phyloP scores from a whole-genome alignment of 2,888 invertebrate genomes.

The Graphium colonna region DNA sequence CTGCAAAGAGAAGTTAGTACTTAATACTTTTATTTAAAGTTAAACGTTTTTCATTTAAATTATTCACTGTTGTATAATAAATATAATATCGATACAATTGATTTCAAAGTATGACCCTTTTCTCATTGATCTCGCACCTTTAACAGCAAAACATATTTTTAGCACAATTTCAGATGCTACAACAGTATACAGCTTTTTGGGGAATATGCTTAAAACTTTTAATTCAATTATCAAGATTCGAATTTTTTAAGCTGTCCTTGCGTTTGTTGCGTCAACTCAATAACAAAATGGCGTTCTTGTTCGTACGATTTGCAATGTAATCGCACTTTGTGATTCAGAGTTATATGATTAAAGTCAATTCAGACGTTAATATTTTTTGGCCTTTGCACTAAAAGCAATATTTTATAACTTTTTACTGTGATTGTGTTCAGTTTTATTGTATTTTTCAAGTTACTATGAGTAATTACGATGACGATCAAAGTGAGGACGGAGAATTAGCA shows the following conservation, averaged over 20 bases:
- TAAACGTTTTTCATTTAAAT: too few species aligned
- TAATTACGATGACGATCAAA: conserved; percentile 85
- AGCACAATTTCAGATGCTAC: too few species aligned
- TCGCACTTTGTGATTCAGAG: not conserved
- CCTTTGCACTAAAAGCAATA: not conserved
- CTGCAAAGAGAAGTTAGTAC: too few species aligned
- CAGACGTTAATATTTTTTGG: not conserved
- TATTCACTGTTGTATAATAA: too few species aligned
- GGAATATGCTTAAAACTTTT: too few species aligned
- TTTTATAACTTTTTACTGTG: conserved; percentile 17
- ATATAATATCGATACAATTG: too few species aligned
- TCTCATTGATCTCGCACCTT: too few species aligned
- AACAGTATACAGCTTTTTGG: too few species aligned
- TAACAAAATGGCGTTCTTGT: conserved; percentile 21
- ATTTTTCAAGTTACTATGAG: conserved; percentile 52
- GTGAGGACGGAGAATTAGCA: conserved; percentile 91
- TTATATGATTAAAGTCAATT: not conserved
- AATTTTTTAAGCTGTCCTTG: conserved; percentile 3
- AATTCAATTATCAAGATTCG: too few species aligned
- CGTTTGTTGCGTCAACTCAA: conserved; percentile 14
- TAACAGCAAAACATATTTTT: too few species aligned
- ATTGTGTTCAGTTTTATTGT: conserved; percentile 25
- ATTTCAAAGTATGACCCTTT: too few species aligned
- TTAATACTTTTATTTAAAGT: too few species aligned
- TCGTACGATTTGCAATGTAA: conserved; percentile 5